phyloP scores from a whole-genome alignment of 2,797 vertebrate genomes.

The Myoxocephalus aenaeus region DNA sequence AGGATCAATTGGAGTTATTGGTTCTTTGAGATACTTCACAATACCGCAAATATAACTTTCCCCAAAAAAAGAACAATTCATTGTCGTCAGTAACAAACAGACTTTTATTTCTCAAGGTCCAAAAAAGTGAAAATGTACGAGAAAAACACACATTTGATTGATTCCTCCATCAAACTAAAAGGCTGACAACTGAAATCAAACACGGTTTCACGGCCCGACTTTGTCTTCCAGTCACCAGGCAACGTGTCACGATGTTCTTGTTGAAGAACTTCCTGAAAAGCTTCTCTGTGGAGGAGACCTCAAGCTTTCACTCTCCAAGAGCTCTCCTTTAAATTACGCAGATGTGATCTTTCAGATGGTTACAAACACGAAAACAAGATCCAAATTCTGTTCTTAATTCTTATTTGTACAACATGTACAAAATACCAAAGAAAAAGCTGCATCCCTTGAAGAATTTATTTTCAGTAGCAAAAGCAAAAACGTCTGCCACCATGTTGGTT shows the following conservation, averaged over 20 bases:
- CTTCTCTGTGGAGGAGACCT: neutral
- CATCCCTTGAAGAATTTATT: conserved; percentile 32
- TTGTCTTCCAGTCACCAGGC: conserved; percentile 77
- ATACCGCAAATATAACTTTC: conserved; percentile 83
- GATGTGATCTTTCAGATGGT: neutral
- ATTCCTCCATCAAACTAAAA: conserved; percentile 18
- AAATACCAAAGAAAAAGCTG: neutral
- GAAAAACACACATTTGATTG: neutral
- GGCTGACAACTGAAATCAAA: conserved; percentile 4
- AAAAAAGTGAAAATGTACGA: conserved; percentile 20
- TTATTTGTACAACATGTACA: conserved; percentile 23
- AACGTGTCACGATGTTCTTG: neutral
- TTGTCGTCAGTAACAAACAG: conserved; percentile 86
- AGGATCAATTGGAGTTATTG: neutral
- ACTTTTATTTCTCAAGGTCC: conserved; percentile 49
- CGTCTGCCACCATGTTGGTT: conserved; percentile 77
- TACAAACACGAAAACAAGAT: conserved; percentile 23
- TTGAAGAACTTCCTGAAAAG: conserved; percentile 2
- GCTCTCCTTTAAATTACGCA: neutral
- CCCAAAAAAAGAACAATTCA: conserved; percentile 68
- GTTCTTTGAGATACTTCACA: neutral
- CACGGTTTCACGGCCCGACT: conserved; percentile 77
- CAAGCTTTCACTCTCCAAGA: neutral
- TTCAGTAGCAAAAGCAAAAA: conserved; percentile 79
- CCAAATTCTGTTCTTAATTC: neutral